phyloP scores from a whole-genome alignment of 2,888 invertebrate species.

The Panorpa germanica region DNA sequence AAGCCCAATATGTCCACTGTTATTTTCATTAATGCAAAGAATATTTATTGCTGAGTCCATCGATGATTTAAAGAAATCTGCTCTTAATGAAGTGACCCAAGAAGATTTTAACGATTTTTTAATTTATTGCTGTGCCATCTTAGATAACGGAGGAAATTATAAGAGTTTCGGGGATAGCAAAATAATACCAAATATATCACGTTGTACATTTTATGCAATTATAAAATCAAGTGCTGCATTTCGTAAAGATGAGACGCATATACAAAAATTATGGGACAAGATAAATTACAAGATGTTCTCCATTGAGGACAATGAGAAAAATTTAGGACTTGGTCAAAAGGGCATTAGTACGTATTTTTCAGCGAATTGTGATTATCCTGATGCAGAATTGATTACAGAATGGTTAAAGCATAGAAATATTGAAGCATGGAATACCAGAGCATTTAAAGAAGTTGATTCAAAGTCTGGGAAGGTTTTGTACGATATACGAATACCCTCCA shows the following conservation, averaged over 20 bases:
- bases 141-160: slow-evolving; percentile 82
- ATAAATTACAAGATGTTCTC: slow-evolving; percentile 44
- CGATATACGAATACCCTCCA: slow-evolving; percentile 57
- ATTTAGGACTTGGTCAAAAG: slow-evolving; percentile 55
- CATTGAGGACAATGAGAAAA: slow-evolving; percentile 46
- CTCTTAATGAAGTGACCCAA: slow-evolving; percentile 44
- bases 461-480: slow-evolving; percentile 37
- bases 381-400: slow-evolving; percentile 56
- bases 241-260: slow-evolving; percentile 31
- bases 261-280: slow-evolving; percentile 43
- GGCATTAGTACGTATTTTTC: slow-evolving; percentile 90
- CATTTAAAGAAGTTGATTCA: slow-evolving; percentile 60
- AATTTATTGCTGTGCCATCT: slow-evolving; percentile 69
- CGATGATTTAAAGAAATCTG: slow-evolving; percentile 43
- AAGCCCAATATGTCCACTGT: slow-evolving; percentile 79
- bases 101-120: slow-evolving; percentile 79
- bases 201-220: slow-evolving; percentile 46
- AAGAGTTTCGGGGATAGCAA: slow-evolving; percentile 95
- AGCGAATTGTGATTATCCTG: slow-evolving; percentile 62
- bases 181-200: slow-evolving; percentile 62
- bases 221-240: slow-evolving; percentile 51
- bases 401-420: slow-evolving; percentile 62
- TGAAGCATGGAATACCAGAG: slow-evolving; percentile 74
- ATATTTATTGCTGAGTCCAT: slow-evolving; percentile 57
- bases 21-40: slow-evolving; percentile 70